phyloP scores from a whole-genome alignment of 1,140 invertebrate genomes.

The Calycopis cecrops region DNA sequence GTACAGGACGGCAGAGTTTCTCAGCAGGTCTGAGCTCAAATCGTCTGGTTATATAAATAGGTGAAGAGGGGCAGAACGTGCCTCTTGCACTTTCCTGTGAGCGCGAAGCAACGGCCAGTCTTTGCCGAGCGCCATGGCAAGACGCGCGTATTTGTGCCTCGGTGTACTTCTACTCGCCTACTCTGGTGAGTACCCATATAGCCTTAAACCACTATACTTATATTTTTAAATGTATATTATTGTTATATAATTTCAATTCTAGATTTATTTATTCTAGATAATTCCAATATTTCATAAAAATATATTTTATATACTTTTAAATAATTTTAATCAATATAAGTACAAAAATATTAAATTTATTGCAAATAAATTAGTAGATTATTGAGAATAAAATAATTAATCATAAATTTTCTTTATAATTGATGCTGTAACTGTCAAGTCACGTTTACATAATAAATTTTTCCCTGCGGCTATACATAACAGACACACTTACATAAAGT shows the following conservation, averaged over 20 bases:
- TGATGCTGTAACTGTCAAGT: not conserved
- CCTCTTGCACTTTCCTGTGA: slow-evolving; percentile 71
- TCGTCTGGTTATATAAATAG: slow-evolving; percentile 71
- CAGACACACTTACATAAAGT: slow-evolving; percentile 15
- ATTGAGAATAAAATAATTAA: too few relatives aligned
- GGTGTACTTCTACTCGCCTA: slow-evolving; percentile 59
- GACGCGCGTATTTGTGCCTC: slow-evolving; percentile 66
- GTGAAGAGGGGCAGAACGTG: slow-evolving; percentile 68
- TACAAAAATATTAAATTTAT: too few relatives aligned
- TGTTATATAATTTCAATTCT: too few relatives aligned
- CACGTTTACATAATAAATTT: slow-evolving; percentile 1
- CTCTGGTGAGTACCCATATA: slow-evolving; percentile 49
- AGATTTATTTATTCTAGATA: too few relatives aligned
- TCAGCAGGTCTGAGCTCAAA: slow-evolving; percentile 43
- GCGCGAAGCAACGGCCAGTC: slow-evolving; percentile 61
- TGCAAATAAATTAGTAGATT: too few relatives aligned
- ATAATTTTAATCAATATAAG: too few relatives aligned
- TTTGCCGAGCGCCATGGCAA: slow-evolving; percentile 70
- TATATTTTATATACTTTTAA: too few relatives aligned
- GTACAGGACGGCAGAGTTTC: slow-evolving; percentile 55
- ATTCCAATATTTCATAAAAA: too few relatives aligned
- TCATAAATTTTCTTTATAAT: slow-evolving; percentile 4
- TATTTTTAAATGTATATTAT: too few relatives aligned
- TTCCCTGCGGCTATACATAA: not conserved
- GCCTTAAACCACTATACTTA: too few relatives aligned